phyloP scores from a whole-genome alignment of 2,797 vertebrate genomes.

The Alosa sapidissima region DNA sequence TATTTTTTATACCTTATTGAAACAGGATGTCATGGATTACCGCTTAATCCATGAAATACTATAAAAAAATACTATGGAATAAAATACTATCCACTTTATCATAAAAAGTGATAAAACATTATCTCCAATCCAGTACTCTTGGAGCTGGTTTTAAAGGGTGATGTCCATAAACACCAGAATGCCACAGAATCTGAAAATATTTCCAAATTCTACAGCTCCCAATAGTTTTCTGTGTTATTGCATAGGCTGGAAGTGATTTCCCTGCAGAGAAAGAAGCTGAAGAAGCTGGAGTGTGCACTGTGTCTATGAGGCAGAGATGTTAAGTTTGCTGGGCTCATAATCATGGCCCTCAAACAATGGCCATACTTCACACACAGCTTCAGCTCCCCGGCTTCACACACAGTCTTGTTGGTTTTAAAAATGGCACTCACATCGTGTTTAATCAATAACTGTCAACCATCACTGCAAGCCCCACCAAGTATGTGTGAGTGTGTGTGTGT shows the following conservation, averaged over 20 bases:
- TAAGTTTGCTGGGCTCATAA: not conserved
- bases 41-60: no score
- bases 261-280: not conserved
- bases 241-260: not conserved
- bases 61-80: no score
- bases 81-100: no score
- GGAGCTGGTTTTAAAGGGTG: no score
- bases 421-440: not conserved
- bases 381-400: not conserved
- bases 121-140: no score
- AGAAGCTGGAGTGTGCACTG: not conserved
- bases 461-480: not conserved
- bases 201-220: not conserved
- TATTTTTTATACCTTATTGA: no score
- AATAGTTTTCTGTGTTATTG: not conserved
- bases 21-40: no score
- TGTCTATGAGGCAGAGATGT: not conserved
- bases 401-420: not conserved
- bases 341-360: not conserved
- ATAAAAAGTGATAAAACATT: no score
- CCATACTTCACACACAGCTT: not conserved
- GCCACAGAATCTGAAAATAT: not conserved
- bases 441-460: not conserved
- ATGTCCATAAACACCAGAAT: not conserved
- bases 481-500: not conserved